Evolutionary conservation across 1,140 invertebrate genomes (phyloP).

Genomic region (Grapholita molesta): DNA sequence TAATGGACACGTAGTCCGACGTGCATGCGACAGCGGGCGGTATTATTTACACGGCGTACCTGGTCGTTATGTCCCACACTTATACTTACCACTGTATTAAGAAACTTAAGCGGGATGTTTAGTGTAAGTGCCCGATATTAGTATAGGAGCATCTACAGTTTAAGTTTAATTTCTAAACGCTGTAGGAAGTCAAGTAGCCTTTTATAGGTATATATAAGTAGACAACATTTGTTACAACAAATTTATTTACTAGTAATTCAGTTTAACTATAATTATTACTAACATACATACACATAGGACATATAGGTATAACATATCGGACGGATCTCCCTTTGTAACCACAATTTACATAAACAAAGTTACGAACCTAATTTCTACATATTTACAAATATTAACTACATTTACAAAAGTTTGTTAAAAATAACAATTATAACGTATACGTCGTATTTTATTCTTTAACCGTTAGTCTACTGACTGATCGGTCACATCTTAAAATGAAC

Average conservation of each 20-base stretch:
- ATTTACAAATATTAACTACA: neutral
- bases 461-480: too few species aligned
- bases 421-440: neutral
- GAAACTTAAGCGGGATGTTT: neutral
- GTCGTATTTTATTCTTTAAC: too few species aligned
- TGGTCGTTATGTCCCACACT: neutral
- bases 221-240: neutral
- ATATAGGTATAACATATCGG: neutral
- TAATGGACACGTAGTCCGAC: neutral
- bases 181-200: too few species aligned
- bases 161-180: too few species aligned
- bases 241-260: neutral
- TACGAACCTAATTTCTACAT: neutral
- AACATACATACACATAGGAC: neutral
- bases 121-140: neutral
- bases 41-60: neutral
- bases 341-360: neutral
- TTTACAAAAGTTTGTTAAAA: neutral
- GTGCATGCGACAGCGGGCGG: neutral
- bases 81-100: neutral
- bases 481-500: too few species aligned
- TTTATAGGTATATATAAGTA: too few species aligned
- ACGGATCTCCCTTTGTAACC: neutral
- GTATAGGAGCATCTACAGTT: too few species aligned
- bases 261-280: neutral